Evolutionary conservation across 35 echinoderm and acorn worm genomes (phyloP), one percentile per base, ranked within the genome.

Genomic region (Ptychodera flava): DNA sequence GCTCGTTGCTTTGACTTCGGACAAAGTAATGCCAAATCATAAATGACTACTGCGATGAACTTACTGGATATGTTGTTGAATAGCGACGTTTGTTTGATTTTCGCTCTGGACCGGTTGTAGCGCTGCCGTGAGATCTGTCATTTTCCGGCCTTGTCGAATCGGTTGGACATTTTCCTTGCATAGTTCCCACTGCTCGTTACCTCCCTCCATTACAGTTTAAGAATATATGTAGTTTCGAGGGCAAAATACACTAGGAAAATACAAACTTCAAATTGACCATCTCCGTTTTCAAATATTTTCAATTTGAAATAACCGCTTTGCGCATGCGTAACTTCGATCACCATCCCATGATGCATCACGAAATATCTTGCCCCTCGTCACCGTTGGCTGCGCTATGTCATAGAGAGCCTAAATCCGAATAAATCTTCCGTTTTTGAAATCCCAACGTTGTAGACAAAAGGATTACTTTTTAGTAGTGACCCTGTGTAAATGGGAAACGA

Each of bases 101-200:
- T 93, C 95, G 52, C 87, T 77, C 64, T 89, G 90, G 38, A 85
- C 79, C 31, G 91, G 90, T 84, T 97, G 92, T 28, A 97, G 77
- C 34, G 95, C 95, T 31, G 95, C 88, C 34, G 95, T 91, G 33
- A 97, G 77, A 87, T 91, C 93, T 0, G 78, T 37, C 31, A 93
- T 83, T 85, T 97, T 97, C 32, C 95, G 88, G 27, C 95, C 95
- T 32, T 93, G 89, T 84, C 93, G 93, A 77, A 97, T 77, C 29
- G 95, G 95, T 32, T 91, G 88, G 32, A 97, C 91, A 84, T 97
- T 97, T 77, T 97, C 95, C 87, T 97, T 97, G 32, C 95, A 91
- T 1, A 97, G 86, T 77, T 97, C 95, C 95, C 95, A 97, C 81
- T 93, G 89, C 84, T 97, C 95, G 22, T 22, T 64, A 64, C 45